Base-by-base conservation (phyloP, 1,140 invertebrate species). In the Diuraphis noxia region DNA sequence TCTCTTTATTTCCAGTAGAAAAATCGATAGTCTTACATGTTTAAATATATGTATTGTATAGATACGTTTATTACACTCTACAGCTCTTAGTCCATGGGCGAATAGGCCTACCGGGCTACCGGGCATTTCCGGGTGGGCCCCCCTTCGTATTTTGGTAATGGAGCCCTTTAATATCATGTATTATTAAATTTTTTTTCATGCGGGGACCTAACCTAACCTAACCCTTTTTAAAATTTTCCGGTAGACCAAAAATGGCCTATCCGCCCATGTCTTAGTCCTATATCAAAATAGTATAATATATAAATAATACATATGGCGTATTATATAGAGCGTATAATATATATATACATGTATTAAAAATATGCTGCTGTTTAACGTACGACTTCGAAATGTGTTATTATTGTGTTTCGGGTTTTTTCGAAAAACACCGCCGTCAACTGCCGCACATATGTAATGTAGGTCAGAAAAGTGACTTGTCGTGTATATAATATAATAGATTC, bases 391-490 rank as follows among this genome's bases (percentile, higher is more conserved):
- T 49, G 85, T 40, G 49, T 63, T 88, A 40, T 43, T 40, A 63
- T 88, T 63, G 25, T 63, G 49, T 88, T 56, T 63, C 30, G 10
- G 85, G 52, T 52, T 40, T 88, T 87, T 56, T 63, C 19, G 86
- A 56, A 63, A n/a, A 88, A 88, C 46, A 21, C 25, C 25, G 86
- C 63, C 87, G 88, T 89, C 88, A 34, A 89, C 88, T 88, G 36
- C n/a, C 88, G n/a, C n/a, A 77, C 63, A 52, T 43, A 46, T 89
- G 88, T 89, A 88, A 46, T 89, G 88, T 89, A 88, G 86, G 86
- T 88, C 86, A 63, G 86, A 88, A 88, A 88, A 88, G 40, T 56
- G 52, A 56, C 86, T 56, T 87, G 25, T 56, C 34, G 49, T 87
- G 85, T 56, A 40, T 56, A 40, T 87, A 34, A 49, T 34, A 56